Base-by-base conservation (phyloP, 1,140 invertebrate genomes). In the Sitobion miscanthi region DNA sequence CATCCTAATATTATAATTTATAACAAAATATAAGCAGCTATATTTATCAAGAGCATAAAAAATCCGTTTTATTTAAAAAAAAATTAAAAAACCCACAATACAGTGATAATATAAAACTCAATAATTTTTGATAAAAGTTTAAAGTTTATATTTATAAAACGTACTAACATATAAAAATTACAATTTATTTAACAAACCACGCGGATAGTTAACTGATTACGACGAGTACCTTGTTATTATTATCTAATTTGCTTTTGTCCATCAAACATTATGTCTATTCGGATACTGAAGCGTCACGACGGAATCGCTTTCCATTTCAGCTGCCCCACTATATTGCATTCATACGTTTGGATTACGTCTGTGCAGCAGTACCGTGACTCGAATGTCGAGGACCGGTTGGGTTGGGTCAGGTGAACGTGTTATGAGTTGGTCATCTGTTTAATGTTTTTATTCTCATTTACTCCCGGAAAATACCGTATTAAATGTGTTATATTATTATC, bases 321-420 rank as follows among this genome's bases (percentile, higher is more conserved):
- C 82, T n/a, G 91, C 91, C 91, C 91, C 91, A 93, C 91, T 93
- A 93, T 85, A 83, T 42, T 82, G 47, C 49, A n/a, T 52, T 85
- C 77, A 38, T 83, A 54, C 77, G 47, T 92, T 52, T 30, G 49
- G 77, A 93, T 93, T 93, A 93, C 91, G 91, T 86, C 91, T 93
- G 91, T 83, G 82, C 82, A 42, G 47, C 77, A 82, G 91, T 45
- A 85, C 91, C 91, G 91, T 93, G 91, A 93, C 91, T 93, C 35
- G 91, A 93, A 93, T 93, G 91, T 49, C 49, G 82, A 93, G 49
- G 91, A 93, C 91, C 91, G 77, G 91, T 93, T 93, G 91, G 91
- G 91, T 83, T 93, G 91, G 91, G 91, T 93, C 91, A 93, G 38
- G 91, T 93, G 91, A 93, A 93, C 91, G 91, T 93, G 91, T 86